Conservation (phyloP, 2,113 vertebrate genomes). For the Ovis canadensis region DNA sequence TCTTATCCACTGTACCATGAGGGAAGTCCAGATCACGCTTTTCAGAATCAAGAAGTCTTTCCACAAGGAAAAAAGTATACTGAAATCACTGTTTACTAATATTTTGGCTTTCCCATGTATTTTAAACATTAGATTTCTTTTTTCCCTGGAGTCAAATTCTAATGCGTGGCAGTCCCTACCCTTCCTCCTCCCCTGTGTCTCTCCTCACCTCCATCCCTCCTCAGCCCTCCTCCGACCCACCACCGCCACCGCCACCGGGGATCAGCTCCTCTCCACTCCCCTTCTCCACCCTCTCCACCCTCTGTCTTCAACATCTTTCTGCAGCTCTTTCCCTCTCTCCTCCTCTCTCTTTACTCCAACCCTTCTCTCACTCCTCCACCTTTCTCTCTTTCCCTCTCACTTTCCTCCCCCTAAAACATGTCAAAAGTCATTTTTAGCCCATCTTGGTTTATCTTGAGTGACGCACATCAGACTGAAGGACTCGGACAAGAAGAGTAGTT, state of each 20-base stretch:
- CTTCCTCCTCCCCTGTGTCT: background rate
- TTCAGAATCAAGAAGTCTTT: background rate
- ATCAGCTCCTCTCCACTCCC: background rate
- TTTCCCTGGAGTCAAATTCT: background rate
- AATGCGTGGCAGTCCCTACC: no score
- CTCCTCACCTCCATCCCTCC: background rate
- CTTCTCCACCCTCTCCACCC: background rate
- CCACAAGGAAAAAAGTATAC: background rate
- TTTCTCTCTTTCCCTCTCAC: background rate
- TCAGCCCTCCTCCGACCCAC: fast-evolving
- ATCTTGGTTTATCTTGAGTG: background rate
- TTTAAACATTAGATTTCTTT: background rate
- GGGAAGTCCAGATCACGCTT: background rate
- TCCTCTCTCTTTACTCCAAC: background rate
- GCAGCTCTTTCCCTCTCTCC: background rate
- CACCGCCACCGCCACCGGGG: fast-evolving
- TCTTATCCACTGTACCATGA: background rate
- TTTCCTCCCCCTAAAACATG: background rate
- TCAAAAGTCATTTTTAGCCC: background rate
- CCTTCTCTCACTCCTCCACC: background rate
- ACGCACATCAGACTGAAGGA: background rate
- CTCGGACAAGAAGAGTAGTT: background rate
- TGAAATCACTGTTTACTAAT: background rate
- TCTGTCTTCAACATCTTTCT: background rate
- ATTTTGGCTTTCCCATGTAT: background rate